A percentile compares a stretch with the other conserved stretches of the same genome.
Conservation (phyloP, 2,797 vertebrate species). For the Megalops cyprinoides region DNA sequence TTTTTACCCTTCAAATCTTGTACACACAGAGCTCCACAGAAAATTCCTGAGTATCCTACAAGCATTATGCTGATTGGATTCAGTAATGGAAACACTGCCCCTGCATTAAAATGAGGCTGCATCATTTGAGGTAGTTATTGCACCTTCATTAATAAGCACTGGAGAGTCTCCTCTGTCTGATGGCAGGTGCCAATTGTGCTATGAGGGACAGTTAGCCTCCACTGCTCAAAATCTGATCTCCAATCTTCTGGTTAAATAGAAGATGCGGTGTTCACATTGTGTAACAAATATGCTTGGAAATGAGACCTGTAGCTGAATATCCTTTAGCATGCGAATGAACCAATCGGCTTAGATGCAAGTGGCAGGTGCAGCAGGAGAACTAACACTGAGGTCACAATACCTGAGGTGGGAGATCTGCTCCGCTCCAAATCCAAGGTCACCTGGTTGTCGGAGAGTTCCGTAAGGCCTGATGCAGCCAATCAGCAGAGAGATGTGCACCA, state of each 20-base stretch:
- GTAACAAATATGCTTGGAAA: background rate
- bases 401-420: conserved; percentile 97
- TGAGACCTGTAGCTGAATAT: too few relatives aligned
- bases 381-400: conserved; percentile 69
- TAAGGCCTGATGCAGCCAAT: conserved; percentile 82
- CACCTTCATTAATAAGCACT: background rate
- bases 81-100: background rate
- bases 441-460: conserved; percentile 93
- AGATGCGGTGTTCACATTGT: background rate
- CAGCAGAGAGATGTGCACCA: conserved; percentile 19
- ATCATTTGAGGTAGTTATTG: background rate
- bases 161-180: background rate
- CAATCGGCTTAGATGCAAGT: background rate
- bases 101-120: background rate
- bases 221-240: background rate
- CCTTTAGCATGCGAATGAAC: too few relatives aligned
- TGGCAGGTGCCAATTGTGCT: background rate
- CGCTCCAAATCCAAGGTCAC: conserved; percentile 91
- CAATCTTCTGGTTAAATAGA: background rate
- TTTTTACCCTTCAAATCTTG: too few relatives aligned
- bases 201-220: background rate
- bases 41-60: background rate
- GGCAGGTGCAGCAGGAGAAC: background rate
- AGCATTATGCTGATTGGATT: background rate
- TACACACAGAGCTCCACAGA: too few relatives aligned